Conservation (phyloP, 2,888 invertebrate genomes). For the Cryptocheilus praepositus region DNA sequence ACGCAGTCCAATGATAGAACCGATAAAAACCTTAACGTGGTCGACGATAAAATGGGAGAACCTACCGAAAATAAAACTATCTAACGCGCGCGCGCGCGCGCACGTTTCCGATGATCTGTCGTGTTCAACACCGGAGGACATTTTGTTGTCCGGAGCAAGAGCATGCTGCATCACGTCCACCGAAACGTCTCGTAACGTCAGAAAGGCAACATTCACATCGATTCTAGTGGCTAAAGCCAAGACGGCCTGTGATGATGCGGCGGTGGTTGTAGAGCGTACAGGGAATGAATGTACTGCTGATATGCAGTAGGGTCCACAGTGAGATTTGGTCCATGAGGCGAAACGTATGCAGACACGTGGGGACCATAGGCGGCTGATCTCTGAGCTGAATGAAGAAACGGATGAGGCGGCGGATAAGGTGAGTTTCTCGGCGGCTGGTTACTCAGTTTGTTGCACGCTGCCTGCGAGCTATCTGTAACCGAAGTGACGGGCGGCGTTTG, state of each 20-base stretch:
- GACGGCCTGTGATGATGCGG: conserved; percentile 71
- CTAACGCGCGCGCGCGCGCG: neutral
- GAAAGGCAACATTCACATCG: conserved; percentile 32
- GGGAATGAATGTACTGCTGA: conserved; percentile 72
- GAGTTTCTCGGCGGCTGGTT: conserved; percentile 64
- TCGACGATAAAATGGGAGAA: conserved; percentile 4
- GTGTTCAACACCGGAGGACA: neutral
- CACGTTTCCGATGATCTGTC: neutral
- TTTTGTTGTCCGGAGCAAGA: neutral
- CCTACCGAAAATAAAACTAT: neutral
- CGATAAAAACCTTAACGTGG: neutral
- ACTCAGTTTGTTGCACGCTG: conserved; percentile 66
- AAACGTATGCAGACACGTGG: conserved; percentile 69
- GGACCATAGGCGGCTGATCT: conserved; percentile 69
- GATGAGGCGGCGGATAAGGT: conserved; percentile 62
- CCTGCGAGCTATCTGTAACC: conserved; percentile 55
- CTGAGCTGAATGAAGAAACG: conserved; percentile 70
- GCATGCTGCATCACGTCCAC: conserved; percentile 8
- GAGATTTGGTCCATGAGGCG: conserved; percentile 69
- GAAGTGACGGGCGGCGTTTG: conserved; percentile 56
- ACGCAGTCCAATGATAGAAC: too few relatives aligned
- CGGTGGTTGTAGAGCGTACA: conserved; percentile 71
- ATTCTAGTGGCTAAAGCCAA: conserved; percentile 70
- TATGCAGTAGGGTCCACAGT: conserved; percentile 71
- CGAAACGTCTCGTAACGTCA: conserved; percentile 28